Evolutionary conservation across 1,140 invertebrate genomes (phyloP).

Genomic region (Archivesica marissinica): DNA sequence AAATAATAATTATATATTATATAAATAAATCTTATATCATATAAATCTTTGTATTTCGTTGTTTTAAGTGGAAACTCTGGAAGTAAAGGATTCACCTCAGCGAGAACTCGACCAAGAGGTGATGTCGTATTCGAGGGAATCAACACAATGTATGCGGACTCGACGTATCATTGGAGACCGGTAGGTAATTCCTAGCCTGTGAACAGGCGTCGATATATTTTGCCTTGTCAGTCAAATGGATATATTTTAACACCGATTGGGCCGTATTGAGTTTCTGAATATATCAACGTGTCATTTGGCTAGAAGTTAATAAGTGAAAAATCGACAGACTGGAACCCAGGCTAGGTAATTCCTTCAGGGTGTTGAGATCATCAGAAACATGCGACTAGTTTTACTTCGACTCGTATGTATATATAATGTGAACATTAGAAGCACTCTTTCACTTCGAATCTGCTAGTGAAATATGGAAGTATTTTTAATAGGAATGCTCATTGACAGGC

Average conservation of each 20-base stretch:
- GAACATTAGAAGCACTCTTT: too few relatives aligned
- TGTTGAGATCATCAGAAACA: background rate
- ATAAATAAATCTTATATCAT: background rate
- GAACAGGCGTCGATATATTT: too few relatives aligned
- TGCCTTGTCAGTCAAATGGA: too few relatives aligned
- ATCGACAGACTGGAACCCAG: background rate
- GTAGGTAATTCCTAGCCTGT: too few relatives aligned
- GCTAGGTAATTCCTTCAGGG: background rate
- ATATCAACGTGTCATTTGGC: background rate
- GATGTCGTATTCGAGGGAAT: background rate
- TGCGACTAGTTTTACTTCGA: too few relatives aligned
- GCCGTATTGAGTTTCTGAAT: background rate
- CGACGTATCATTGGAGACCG: background rate
- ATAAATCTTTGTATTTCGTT: background rate
- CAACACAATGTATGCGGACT: background rate
- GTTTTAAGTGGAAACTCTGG: background rate
- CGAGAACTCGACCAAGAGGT: background rate
- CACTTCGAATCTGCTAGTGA: too few relatives aligned
- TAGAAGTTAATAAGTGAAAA: background rate
- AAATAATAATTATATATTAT: too few relatives aligned
- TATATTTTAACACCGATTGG: background rate
- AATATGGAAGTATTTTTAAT: too few relatives aligned
- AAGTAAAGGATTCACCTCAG: background rate
- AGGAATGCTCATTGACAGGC: too few relatives aligned
- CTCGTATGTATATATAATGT: too few relatives aligned